Evolutionary conservation across 2,888 invertebrate species (phyloP).

Genomic region (Pristionchus japonicus): DNA sequence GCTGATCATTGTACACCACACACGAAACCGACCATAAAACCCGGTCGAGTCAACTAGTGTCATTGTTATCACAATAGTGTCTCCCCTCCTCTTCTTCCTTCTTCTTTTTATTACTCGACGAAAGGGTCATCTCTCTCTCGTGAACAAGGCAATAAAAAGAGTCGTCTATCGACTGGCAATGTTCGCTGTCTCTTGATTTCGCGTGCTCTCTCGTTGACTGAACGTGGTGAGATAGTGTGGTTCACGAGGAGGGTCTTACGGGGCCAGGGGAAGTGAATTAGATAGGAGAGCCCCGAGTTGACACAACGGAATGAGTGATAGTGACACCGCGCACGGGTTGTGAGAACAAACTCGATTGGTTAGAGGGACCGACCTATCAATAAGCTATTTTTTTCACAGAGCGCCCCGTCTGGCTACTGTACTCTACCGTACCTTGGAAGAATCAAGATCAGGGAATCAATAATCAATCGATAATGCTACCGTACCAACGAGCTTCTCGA

Average conservation of each 20-base stretch:
- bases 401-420: no score
- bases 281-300: not conserved
- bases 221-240: not conserved
- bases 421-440: no score
- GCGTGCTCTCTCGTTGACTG: not conserved
- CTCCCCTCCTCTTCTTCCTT: not conserved
- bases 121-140: conserved; percentile 20
- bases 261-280: not conserved
- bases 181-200: not conserved
- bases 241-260: not conserved
- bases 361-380: not conserved
- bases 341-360: not conserved
- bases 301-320: conserved; percentile 29
- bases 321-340: not conserved
- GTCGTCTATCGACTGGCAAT: not conserved
- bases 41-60: not conserved
- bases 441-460: not conserved
- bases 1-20: not conserved
- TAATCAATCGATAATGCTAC: not conserved
- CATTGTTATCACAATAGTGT: conserved; percentile 14
- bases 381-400: not conserved
- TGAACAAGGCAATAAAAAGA: conserved; percentile 32
- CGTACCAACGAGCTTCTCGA: conserved; percentile 40
- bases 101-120: not conserved
- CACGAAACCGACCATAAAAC: not conserved